phyloP scores from a whole-genome alignment of 2,113 vertebrate genomes.

The Sinocyclocheilus anshuiensis region DNA sequence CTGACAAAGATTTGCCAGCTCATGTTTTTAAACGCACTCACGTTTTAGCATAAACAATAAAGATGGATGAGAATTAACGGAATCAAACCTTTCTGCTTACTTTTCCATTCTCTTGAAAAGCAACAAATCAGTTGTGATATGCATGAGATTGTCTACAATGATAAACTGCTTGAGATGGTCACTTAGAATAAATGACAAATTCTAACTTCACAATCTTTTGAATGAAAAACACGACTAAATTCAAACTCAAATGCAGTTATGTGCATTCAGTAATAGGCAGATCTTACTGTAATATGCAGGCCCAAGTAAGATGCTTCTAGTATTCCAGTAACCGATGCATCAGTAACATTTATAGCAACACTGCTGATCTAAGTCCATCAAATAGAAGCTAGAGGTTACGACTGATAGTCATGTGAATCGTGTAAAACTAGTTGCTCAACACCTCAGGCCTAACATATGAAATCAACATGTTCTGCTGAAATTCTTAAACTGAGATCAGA shows the following conservation, averaged over 20 bases:
- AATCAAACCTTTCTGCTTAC: constrained; percentile 47
- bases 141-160: too few relatives aligned
- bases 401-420: not conserved
- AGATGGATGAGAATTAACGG: constrained; percentile 62
- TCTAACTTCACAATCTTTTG: not conserved
- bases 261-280: not conserved
- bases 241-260: not conserved
- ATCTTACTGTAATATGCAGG: not conserved
- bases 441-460: not conserved
- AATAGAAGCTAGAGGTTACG: not conserved
- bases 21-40: constrained; percentile 57
- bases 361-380: constrained; percentile 40
- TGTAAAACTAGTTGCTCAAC: not conserved
- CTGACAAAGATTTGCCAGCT: constrained; percentile 46
- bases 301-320: not conserved
- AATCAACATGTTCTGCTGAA: not conserved
- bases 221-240: too few relatives aligned
- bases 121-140: not conserved
- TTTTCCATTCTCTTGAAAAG: constrained; percentile 1
- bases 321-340: not conserved
- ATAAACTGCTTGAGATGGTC: not conserved
- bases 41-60: constrained; percentile 62
- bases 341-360: constrained; percentile 19
- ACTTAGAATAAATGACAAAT: not conserved
- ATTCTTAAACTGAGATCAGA: not conserved